Evolutionary conservation across 1,140 invertebrate species (phyloP).

Genomic region (Leptopilina clavipes): DNA sequence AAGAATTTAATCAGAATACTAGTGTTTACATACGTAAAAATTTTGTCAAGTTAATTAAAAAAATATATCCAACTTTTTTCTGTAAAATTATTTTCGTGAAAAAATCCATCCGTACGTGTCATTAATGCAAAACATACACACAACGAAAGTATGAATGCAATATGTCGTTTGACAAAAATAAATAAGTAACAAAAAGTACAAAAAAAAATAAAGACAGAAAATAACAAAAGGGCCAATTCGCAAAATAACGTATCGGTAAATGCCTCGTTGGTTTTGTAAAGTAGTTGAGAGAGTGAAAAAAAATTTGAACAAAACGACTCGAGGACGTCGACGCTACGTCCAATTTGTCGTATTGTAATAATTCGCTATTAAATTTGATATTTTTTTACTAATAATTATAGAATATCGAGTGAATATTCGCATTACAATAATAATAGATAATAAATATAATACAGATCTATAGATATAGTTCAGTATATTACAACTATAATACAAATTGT

Average conservation of each 20-base stretch:
- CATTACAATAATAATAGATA: constrained; percentile 72
- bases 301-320: constrained; percentile 48
- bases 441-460: constrained; percentile 76
- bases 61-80: too few species aligned
- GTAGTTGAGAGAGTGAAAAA: constrained; percentile 51
- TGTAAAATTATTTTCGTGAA: too few species aligned
- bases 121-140: constrained; percentile 38
- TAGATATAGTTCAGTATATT: constrained; percentile 73
- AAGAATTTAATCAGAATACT: too few species aligned
- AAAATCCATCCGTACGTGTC: not conserved
- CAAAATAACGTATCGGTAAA: constrained; percentile 57
- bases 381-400: constrained; percentile 73
- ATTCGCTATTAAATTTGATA: constrained; percentile 73
- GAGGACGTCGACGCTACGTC: constrained; percentile 37
- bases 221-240: constrained; percentile 54
- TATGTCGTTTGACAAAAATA: constrained; percentile 52
- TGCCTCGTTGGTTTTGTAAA: constrained; percentile 57
- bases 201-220: constrained; percentile 55
- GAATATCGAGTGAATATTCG: constrained; percentile 73
- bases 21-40: too few species aligned
- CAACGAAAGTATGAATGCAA: constrained; percentile 43
- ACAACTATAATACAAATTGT: constrained; percentile 74
- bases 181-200: constrained; percentile 56
- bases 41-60: too few species aligned
- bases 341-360: constrained; percentile 60